These are phyloP conservation scores for Petrocephalus zakoni DNA, from an alignment of 2,113 vertebrate genomes.

Conservation along the genomic window DNA sequence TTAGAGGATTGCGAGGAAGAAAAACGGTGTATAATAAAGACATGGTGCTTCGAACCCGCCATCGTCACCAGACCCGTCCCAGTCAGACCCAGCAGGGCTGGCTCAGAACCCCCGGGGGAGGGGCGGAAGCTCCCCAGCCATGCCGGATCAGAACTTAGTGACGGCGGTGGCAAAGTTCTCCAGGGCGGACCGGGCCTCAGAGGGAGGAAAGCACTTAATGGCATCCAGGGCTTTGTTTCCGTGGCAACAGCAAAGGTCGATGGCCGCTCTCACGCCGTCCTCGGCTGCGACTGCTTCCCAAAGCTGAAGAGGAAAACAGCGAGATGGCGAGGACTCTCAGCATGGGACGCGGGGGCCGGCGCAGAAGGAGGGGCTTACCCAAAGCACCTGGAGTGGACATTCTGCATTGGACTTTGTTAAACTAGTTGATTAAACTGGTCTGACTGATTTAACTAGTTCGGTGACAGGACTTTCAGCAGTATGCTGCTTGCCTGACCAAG, in stretches of 20 bases:
- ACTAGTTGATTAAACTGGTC: not conserved
- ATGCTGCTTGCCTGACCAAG: not conserved
- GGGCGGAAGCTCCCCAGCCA: not conserved
- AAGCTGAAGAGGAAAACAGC: constrained; percentile 74
- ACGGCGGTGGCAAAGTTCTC: constrained; percentile 88
- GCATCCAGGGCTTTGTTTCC: constrained; percentile 87
- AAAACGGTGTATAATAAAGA: not conserved
- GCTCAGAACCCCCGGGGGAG: not conserved
- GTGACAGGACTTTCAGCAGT: not conserved
- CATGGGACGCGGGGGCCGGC: constrained; percentile 23
- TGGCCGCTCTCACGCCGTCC: constrained; percentile 85
- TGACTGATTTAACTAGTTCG: not conserved
- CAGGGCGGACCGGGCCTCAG: constrained; percentile 86
- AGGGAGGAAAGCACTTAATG: constrained; percentile 86
- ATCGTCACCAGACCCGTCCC: not conserved
- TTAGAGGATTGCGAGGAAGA: not conserved
- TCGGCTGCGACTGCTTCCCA: constrained; percentile 77
- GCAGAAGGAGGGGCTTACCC: not conserved
- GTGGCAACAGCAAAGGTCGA: constrained; percentile 92
- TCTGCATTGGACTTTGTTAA: not conserved
- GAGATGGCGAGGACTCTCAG: constrained; percentile 46
- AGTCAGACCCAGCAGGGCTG: not conserved
- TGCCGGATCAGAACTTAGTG: constrained; percentile 76
- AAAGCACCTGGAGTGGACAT: not conserved
- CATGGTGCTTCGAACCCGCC: not conserved